Evolutionary conservation across 2,888 invertebrate species (phyloP).

Genomic region (Leucozona laternaria): DNA sequence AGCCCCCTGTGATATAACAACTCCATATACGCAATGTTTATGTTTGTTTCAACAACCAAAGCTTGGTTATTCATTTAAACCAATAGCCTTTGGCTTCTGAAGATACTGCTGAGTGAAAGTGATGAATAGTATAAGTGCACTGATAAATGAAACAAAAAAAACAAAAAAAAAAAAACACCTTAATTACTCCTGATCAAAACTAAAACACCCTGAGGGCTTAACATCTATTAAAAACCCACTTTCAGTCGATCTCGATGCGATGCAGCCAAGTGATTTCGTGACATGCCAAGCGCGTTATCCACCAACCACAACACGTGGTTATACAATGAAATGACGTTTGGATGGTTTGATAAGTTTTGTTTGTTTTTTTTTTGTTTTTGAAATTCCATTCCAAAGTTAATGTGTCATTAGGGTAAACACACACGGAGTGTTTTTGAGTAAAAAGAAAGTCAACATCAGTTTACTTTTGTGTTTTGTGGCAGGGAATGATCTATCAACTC

Average conservation of each 20-base stretch:
- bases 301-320: conserved; percentile 15
- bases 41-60: not conserved
- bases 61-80: not conserved
- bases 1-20: conserved; percentile 13
- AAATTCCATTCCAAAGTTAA: conserved; percentile 59
- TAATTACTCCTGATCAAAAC: conserved; percentile 56
- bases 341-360: not conserved
- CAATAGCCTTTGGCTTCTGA: conserved; percentile 1
- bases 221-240: conserved; percentile 23
- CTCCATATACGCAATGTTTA: not conserved
- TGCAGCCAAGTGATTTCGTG: conserved; percentile 56
- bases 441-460: conserved; percentile 57
- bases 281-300: conserved; percentile 52
- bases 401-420: conserved; percentile 39
- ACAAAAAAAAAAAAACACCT: conserved; percentile 16
- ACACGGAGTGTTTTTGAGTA: conserved; percentile 23
- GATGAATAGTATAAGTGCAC: conserved; percentile 8
- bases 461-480: not conserved
- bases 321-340: conserved; percentile 46
- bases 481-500: not conserved
- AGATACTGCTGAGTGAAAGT: conserved; percentile 12
- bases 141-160: conserved; percentile 5
- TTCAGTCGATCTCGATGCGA: conserved; percentile 11
- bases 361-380: conserved; percentile 22
- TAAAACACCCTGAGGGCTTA: conserved; percentile 41